Evolutionary conservation across 2,797 vertebrate species (phyloP), one percentile per base, ranked within the genome.

Genomic region (Sternotherus odoratus): DNA sequence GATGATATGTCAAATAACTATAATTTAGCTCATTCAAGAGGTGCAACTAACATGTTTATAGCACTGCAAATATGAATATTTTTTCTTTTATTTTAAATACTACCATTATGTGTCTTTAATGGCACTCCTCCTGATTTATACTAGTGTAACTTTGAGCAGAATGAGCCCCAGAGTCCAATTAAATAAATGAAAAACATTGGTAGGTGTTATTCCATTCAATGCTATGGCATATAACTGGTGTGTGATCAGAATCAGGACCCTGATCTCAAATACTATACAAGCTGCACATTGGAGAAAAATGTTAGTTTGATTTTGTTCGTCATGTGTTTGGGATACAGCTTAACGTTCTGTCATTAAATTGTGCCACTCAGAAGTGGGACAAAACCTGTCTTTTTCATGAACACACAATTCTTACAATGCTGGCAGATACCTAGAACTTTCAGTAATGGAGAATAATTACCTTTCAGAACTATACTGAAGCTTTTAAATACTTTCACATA

Each of bases 381-480:
- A 75, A 46, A 69, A 15, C 26, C 30, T 75, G 72, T 48, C 43
- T 79, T n/a, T 53, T 50, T 50, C 11, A n/a, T 36, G 23, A 79
- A 17, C 33, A 53, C 43, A 46, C 36, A 93, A 82, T 88, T 95
- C 74, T 94, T 94, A 84, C 83, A 82, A 91, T 91, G 89, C 54
- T 89, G 43, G 43, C 48, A 88, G 90, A 75, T 50, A 75, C 46
- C 63, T 84, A 77, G 51, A 81, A 49, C 56, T 95, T 93, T 95
- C 77, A 96, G 54, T 96, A 95, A 96, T 43, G 92, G 56, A 88
- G 49, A 87, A 54, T 84, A 88, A 92, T 97, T 97, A 91, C 93
- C 83, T 97, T 97, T 85, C 97, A 98, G 97, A 97, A 98, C 94
- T 97, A 98, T 85, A 89, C 90, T 5, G 93, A 97, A 96, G 97